Evolutionary conservation across 1,140 invertebrate species (phyloP).

Genomic region (Aculops lycopersici): DNA sequence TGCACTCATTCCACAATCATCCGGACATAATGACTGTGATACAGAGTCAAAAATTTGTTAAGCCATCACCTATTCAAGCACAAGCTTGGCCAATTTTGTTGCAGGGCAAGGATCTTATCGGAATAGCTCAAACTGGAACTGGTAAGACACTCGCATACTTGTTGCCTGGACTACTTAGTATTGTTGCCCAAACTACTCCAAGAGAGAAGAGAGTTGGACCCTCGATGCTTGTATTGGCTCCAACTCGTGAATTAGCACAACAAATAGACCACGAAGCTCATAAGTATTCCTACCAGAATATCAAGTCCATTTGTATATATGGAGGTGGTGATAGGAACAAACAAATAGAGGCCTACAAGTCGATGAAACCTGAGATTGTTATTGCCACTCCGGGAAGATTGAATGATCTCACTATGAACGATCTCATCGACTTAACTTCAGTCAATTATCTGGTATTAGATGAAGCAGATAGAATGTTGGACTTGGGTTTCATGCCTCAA

Average conservation of each 20-base stretch:
- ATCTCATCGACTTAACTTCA: slow-evolving; percentile 28
- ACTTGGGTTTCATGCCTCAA: slow-evolving; percentile 58
- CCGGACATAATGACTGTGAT: slow-evolving; percentile 13
- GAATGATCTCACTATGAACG: slow-evolving; percentile 34
- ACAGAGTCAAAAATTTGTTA: slow-evolving; percentile 7
- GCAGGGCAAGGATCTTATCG: slow-evolving; percentile 19
- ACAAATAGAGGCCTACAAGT: slow-evolving; percentile 31
- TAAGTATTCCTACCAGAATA: slow-evolving; percentile 47
- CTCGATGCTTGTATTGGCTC: slow-evolving; percentile 50
- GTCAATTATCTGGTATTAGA: slow-evolving; percentile 63
- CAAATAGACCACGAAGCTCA: slow-evolving; percentile 62
- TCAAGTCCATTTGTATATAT: slow-evolving; percentile 54
- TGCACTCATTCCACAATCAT: slow-evolving; percentile 45
- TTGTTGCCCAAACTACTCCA: slow-evolving; percentile 32
- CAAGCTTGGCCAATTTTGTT: slow-evolving; percentile 20
- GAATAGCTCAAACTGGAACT: slow-evolving; percentile 25
- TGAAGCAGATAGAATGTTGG: slow-evolving; percentile 46
- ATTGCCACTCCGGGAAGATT: slow-evolving; percentile 62
- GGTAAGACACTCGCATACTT: slow-evolving; percentile 69
- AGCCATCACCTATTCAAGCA: slow-evolving; percentile 15
- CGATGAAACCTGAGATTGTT: slow-evolving; percentile 44
- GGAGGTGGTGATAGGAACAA: slow-evolving; percentile 40
- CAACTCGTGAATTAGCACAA: slow-evolving; percentile 55
- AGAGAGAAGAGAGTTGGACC: slow-evolving; percentile 33
- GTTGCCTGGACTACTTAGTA: slow-evolving; percentile 57